Evolutionary conservation across 2,888 invertebrate genomes (phyloP).

Genomic region (Diplazon laetatorius): DNA sequence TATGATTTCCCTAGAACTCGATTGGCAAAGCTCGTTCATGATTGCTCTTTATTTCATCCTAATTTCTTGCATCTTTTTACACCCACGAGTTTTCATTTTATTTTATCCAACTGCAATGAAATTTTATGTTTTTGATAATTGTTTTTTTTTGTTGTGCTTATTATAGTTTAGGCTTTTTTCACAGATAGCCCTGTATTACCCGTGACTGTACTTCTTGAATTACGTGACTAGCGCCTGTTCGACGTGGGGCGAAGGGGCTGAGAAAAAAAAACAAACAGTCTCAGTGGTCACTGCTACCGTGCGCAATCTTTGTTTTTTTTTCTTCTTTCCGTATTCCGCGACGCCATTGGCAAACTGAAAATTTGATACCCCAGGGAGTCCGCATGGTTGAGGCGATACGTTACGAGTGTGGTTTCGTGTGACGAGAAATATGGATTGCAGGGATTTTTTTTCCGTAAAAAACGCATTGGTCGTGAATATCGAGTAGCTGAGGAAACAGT

Average conservation of each 20-base stretch:
- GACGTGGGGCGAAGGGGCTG: too few relatives aligned
- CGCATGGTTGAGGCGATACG: background rate
- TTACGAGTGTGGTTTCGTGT: slow-evolving; percentile 32
- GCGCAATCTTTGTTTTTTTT: slow-evolving; percentile 16
- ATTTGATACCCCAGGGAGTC: slow-evolving; percentile 34
- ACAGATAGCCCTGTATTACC: background rate
- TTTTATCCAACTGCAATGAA: too few relatives aligned
- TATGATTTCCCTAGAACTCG: too few relatives aligned
- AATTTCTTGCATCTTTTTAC: too few relatives aligned
- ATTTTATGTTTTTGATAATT: too few relatives aligned
- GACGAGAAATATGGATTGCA: slow-evolving; percentile 18
- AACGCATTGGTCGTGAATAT: slow-evolving; percentile 56
- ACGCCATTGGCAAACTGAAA: slow-evolving; percentile 23
- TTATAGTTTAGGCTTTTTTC: too few relatives aligned
- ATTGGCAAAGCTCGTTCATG: too few relatives aligned
- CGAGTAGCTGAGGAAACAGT: too few relatives aligned
- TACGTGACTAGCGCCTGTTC: slow-evolving; percentile 20
- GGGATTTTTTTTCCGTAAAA: slow-evolving; percentile 42
- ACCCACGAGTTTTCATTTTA: too few relatives aligned
- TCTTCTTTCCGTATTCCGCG: background rate
- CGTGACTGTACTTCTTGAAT: background rate
- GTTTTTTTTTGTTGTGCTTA: too few relatives aligned
- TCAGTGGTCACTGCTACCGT: background rate
- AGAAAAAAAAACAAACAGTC: slow-evolving; percentile 5
- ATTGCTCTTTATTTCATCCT: too few relatives aligned